Conservation (phyloP, 1,140 invertebrate species). For the Chironomus striatipennis region DNA sequence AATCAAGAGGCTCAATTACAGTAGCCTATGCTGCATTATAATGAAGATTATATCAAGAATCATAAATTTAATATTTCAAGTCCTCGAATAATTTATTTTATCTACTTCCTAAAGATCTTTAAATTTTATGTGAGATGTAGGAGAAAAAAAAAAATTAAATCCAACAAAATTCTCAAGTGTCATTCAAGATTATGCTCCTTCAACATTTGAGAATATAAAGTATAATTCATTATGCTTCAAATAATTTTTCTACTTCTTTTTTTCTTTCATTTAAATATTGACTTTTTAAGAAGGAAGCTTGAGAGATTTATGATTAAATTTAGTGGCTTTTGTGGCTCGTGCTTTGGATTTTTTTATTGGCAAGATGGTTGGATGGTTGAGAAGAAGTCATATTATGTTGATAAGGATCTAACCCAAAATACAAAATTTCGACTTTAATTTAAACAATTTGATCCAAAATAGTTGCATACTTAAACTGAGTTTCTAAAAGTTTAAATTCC, state of each 20-base stretch:
- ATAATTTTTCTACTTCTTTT: no score
- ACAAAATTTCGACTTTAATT: no score
- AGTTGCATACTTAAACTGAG: no score
- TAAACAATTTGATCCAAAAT: no score
- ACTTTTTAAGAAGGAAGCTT: not conserved
- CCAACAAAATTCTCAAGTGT: constrained; percentile 1
- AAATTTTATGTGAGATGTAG: not conserved
- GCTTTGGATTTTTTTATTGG: no score
- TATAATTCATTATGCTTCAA: no score
- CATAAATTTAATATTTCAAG: not conserved
- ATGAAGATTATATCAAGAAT: not conserved
- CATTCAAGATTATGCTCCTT: constrained; percentile 12
- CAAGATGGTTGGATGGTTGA: no score
- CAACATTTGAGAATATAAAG: no score
- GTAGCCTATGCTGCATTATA: not conserved
- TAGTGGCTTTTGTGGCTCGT: no score
- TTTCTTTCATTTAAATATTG: constrained; percentile 15
- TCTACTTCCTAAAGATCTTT: not conserved
- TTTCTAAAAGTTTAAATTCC: no score
- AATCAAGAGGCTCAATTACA: not conserved
- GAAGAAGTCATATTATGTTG: no score
- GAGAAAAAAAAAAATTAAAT: not conserved
- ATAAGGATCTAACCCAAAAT: no score
- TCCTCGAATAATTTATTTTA: not conserved
- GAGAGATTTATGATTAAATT: not conserved